These are phyloP conservation scores for Papilio elwesi DNA, from an alignment of 2,888 invertebrate genomes.

Conservation along the genomic window DNA sequence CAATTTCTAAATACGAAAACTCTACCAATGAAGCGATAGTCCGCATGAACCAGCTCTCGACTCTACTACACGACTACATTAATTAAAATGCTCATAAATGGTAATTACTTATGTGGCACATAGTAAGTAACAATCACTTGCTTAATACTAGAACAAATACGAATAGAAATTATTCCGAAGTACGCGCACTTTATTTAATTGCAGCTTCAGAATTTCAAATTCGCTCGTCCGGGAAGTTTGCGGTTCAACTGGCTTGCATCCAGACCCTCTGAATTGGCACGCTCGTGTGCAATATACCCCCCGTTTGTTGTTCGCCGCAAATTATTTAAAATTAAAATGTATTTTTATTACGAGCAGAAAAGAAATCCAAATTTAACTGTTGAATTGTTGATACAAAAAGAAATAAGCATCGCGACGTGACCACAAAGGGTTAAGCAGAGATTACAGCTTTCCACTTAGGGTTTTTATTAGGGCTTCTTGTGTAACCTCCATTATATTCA, in stretches of 20 bases:
- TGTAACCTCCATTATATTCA: too few species aligned
- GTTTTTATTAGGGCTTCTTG: too few species aligned
- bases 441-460: too few species aligned
- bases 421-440: too few species aligned
- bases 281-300: background rate
- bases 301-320: constrained; percentile 3
- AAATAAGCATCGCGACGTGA: too few species aligned
- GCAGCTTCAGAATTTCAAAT: constrained; percentile 27
- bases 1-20: constrained; percentile 14
- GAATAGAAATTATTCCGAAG: constrained; percentile 10
- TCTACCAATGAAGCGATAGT: constrained; percentile 1
- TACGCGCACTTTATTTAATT: constrained; percentile 19
- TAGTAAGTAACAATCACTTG: background rate
- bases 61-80: too few species aligned
- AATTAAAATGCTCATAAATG: too few species aligned
- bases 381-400: background rate
- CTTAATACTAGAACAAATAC: background rate
- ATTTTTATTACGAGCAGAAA: background rate
- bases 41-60: too few species aligned
- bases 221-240: constrained; percentile 11
- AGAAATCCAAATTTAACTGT: background rate
- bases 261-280: constrained; percentile 18
- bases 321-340: constrained; percentile 8
- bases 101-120: background rate
- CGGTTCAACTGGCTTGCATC: constrained; percentile 24